A percentile compares a stretch with the other conserved stretches of the same genome.
Conservation (phyloP, 2,888 invertebrate species). For the Anarsia innoxiella region DNA sequence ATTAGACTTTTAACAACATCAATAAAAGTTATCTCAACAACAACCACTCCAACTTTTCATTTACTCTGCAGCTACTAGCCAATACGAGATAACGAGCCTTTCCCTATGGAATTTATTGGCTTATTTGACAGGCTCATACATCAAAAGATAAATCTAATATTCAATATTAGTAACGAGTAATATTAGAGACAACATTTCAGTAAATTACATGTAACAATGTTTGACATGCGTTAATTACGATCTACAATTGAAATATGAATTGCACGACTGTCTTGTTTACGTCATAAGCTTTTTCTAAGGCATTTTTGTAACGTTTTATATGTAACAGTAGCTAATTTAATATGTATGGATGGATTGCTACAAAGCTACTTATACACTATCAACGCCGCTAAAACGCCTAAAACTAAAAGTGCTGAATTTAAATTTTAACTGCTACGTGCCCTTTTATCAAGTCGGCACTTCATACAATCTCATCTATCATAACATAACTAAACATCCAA, state of each 20-base stretch:
- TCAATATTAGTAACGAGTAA: slow-evolving; percentile 40
- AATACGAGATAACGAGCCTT: slow-evolving; percentile 43
- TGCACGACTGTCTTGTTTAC: slow-evolving; percentile 34
- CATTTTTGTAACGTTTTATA: no score
- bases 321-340: no score
- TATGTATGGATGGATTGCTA: no score
- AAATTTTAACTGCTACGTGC: no score
- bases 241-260: slow-evolving; percentile 24
- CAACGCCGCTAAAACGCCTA: no score
- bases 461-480: neutral
- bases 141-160: slow-evolving; percentile 47
- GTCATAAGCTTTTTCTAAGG: no score
- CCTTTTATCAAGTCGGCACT: neutral
- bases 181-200: slow-evolving; percentile 36
- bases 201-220: slow-evolving; percentile 15
- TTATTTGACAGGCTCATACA: slow-evolving; percentile 55
- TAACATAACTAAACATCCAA: slow-evolving; percentile 3
- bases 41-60: slow-evolving; percentile 33
- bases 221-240: slow-evolving; percentile 30
- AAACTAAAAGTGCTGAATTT: no score
- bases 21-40: slow-evolving; percentile 53
- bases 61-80: slow-evolving; percentile 19
- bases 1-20: slow-evolving; percentile 41
- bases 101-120: slow-evolving; percentile 40
- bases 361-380: no score